Base-by-base conservation (phyloP, 2,888 invertebrate species). In the Muschampia plurimacula region DNA sequence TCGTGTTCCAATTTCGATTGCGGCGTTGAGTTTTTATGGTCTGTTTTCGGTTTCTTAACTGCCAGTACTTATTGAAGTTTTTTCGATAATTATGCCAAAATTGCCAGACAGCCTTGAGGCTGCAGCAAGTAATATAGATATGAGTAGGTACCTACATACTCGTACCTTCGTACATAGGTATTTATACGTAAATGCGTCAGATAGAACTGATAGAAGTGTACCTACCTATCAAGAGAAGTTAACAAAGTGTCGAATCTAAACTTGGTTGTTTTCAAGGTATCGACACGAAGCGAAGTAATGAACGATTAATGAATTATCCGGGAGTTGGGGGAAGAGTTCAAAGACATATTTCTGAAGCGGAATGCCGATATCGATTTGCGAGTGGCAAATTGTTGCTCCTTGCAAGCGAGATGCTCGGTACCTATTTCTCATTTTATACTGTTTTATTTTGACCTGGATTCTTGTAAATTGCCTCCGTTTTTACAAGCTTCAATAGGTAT, bases 311-410 rank as follows among this genome's bases (percentile, higher is more conserved):
- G 74, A 77, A 78, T 77, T 75, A 77, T 77, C 75, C 62, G 67
- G 66, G 70, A 41, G 67, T 65, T 60, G 69, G 69, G 77, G 76
- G 77, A 71, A 39, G 49, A 67, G 80, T 77, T 83, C 85, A 86
- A 86, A 86, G 86, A 84, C 85, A 86, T 86, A 85, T 83, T 83
- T 83, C 81, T 78, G 76, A 77, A 74, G 79, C 77, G 78, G 71
- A 72, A 72, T 67, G 78, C 77, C 80, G 81, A 82, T 86, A 85
- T 83, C 82, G 82, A 84, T 83, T 83, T 82, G 81, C 81, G 82
- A 83, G 82, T 81, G 78, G 77, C 75, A 74, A 80, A 81, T 80
- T 80, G 81, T 80, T 76, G 73, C 77, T 77, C 77, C 75, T 65
- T 59, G 57, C 65, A 65, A 65, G 69, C 41, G 44, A 5, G 57